These are phyloP conservation scores for Octodon degus DNA, from an alignment of 2,113 vertebrate genomes.

Conservation along the genomic window DNA sequence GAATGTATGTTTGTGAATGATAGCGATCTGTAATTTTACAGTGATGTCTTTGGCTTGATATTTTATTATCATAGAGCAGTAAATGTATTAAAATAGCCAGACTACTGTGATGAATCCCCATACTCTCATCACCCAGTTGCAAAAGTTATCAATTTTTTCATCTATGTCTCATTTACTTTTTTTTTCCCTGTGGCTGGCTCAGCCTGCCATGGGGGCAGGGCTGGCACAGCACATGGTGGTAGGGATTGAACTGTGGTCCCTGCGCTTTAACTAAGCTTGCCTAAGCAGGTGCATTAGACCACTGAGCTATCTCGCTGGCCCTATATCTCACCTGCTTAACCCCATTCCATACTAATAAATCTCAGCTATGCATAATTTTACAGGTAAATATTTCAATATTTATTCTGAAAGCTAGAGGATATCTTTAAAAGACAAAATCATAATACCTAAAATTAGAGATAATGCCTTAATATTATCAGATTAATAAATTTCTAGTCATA, in stretches of 20 bases:
- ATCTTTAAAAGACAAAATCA: conserved; percentile 14
- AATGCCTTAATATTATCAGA: neutral
- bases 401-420: neutral
- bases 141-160: neutral
- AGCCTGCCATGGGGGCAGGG: no score
- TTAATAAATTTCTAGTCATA: conserved; percentile 24
- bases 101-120: neutral
- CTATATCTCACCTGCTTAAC: neutral
- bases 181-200: no score
- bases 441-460: neutral
- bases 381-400: neutral
- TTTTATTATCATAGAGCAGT: neutral
- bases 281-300: no score
- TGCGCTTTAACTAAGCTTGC: no score
- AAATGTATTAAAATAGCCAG: neutral
- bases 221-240: no score
- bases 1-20: neutral
- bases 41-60: neutral
- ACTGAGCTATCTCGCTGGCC: no score
- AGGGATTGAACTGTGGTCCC: no score
- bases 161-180: neutral
- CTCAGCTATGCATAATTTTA: conserved; percentile 4
- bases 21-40: neutral
- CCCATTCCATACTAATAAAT: neutral
- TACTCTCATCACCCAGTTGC: neutral